These are phyloP conservation scores for Paramacrobiotus metropolitanus DNA, from an alignment of 1,140 invertebrate genomes.

Conservation along the genomic window DNA sequence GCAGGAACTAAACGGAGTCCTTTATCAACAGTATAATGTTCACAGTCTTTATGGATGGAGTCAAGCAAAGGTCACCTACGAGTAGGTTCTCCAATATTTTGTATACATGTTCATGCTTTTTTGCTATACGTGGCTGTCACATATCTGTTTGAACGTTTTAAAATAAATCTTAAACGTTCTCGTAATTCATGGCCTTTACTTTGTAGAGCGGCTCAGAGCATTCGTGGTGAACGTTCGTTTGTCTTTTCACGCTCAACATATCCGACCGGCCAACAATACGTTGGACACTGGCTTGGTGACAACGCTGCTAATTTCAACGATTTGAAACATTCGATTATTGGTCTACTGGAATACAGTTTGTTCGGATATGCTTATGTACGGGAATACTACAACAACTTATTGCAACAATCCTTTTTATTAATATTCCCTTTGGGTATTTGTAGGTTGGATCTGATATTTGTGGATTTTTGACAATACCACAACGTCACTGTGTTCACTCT, in stretches of 20 bases:
- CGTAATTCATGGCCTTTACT: too few relatives aligned
- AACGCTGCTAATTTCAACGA: not conserved
- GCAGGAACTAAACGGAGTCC: conserved; percentile 16
- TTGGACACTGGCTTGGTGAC: conserved; percentile 63
- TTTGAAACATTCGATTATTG: not conserved
- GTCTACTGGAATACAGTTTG: conserved; percentile 48
- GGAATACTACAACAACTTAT: too few relatives aligned
- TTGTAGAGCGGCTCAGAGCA: too few relatives aligned
- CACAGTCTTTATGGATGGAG: conserved; percentile 15
- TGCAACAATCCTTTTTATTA: too few relatives aligned
- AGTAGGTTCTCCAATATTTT: too few relatives aligned
- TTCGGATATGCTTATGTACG: conserved; percentile 48
- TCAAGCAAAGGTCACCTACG: conserved; percentile 33
- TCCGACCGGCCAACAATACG: conserved; percentile 46
- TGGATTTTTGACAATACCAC: conserved; percentile 20
- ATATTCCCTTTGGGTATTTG: too few relatives aligned
- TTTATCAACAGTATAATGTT: conserved; percentile 23
- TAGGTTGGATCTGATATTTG: conserved; percentile 22
- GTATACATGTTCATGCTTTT: too few relatives aligned
- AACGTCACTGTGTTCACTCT: conserved; percentile 27
- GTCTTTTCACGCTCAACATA: conserved; percentile 60
- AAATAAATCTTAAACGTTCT: too few relatives aligned
- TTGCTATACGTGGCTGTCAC: too few relatives aligned
- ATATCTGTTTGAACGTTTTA: too few relatives aligned
- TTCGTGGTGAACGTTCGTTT: too few relatives aligned